phyloP scores from a whole-genome alignment of 2,888 invertebrate genomes.

The Coremacera marginata region DNA sequence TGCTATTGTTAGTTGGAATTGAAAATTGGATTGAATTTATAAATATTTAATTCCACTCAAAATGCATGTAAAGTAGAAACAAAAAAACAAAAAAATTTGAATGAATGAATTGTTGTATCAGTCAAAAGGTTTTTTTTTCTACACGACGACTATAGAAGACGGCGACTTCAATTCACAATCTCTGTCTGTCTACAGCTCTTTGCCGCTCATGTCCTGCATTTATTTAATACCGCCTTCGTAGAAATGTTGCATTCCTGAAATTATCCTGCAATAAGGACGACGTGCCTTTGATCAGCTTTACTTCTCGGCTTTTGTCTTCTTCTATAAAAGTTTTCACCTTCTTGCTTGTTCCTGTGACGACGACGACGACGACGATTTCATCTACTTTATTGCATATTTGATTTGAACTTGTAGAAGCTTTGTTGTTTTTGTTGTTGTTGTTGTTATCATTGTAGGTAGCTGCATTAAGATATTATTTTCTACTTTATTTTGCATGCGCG shows the following conservation, averaged over 20 bases:
- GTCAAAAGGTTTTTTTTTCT: neutral
- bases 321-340: neutral
- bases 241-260: constrained; percentile 47
- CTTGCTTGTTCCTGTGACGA: neutral
- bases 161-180: neutral
- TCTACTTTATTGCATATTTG: constrained; percentile 33
- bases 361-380: neutral
- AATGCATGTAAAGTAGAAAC: constrained; percentile 22
- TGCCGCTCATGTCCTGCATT: constrained; percentile 53
- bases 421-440: neutral
- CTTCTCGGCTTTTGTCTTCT: neutral
- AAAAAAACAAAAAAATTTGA: constrained; percentile 23
- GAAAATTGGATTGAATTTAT: constrained; percentile 67
- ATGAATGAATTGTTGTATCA: constrained; percentile 21
- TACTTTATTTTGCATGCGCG: neutral
- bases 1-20: constrained; percentile 29
- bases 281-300: neutral
- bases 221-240: constrained; percentile 26
- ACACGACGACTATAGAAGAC: neutral
- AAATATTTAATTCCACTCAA: constrained; percentile 64
- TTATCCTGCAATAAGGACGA: constrained; percentile 33
- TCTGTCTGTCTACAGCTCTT: constrained; percentile 16
- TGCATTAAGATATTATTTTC: constrained; percentile 32
- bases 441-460: neutral
- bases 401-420: constrained; percentile 4